These are phyloP conservation scores for Epistrophe grossulariae DNA, from an alignment of 2,888 invertebrate genomes.

Conservation along the genomic window DNA sequence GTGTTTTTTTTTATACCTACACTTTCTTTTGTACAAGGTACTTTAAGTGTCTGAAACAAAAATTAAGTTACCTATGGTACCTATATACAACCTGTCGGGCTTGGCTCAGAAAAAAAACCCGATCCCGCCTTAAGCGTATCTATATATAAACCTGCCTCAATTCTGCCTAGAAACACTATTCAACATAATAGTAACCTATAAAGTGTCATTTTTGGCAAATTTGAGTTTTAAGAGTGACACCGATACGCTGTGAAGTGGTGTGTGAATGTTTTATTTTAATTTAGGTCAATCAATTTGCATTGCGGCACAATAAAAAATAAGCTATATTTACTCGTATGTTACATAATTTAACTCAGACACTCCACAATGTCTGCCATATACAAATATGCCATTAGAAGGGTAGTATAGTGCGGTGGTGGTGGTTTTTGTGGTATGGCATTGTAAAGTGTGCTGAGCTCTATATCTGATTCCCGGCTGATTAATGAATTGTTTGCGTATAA, in stretches of 20 bases:
- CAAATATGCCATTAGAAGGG: constrained; percentile 50
- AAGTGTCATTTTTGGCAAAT: constrained; percentile 59
- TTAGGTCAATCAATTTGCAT: constrained; percentile 67
- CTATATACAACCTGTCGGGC: constrained; percentile 15
- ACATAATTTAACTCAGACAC: constrained; percentile 47
- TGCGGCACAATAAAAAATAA: constrained; percentile 44
- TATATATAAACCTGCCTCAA: neutral
- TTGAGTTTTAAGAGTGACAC: constrained; percentile 22
- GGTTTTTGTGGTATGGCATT: neutral
- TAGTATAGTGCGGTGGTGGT: neutral
- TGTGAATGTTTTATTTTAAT: constrained; percentile 36
- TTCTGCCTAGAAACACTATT: constrained; percentile 4
- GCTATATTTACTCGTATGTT: constrained; percentile 29
- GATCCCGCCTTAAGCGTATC: constrained; percentile 20
- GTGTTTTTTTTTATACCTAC: constrained; percentile 26
- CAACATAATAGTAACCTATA: neutral
- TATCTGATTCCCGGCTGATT: neutral
- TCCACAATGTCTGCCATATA: constrained; percentile 39
- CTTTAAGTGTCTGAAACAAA: constrained; percentile 43
- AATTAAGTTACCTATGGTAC: constrained; percentile 30
- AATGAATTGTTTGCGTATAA: neutral
- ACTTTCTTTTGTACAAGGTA: constrained; percentile 53
- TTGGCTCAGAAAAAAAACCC: constrained; percentile 22
- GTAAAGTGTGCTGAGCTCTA: neutral
- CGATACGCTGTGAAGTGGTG: constrained; percentile 4